Percentiles rank a stretch among this genome's conserved stretches.
phyloP scores from a whole-genome alignment of 2,113 vertebrate species.

The Apus apus region DNA sequence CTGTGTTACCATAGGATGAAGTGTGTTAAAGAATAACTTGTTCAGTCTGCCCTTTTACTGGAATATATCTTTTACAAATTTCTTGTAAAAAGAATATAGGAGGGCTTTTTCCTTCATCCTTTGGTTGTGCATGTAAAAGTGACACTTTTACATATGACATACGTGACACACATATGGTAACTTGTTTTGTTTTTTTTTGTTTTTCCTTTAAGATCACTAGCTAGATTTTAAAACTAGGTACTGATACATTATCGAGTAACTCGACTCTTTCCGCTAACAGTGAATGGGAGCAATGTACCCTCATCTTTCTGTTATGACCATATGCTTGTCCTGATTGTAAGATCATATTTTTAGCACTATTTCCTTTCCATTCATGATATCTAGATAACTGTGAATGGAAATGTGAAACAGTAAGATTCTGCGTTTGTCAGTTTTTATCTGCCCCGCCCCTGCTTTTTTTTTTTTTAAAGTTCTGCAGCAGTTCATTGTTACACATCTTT shows the following conservation, averaged over 20 bases:
- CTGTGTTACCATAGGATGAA: conserved; percentile 55
- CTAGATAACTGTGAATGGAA: conserved; percentile 42
- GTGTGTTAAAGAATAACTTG: not conserved
- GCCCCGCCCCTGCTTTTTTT: not conserved
- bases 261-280: not conserved
- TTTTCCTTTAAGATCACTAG: not conserved
- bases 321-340: conserved; percentile 2
- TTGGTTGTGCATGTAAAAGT: not conserved
- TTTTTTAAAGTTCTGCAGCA: not conserved
- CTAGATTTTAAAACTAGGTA: not conserved
- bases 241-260: not conserved
- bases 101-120: not conserved
- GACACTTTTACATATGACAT: not conserved
- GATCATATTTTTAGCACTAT: conserved; percentile 3
- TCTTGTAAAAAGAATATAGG: not conserved
- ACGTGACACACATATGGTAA: not conserved
- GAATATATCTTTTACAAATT: not conserved
- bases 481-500: not conserved
- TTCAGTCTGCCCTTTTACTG: not conserved
- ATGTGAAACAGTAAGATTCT: conserved; percentile 37
- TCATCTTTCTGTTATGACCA: conserved; percentile 33
- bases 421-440: not conserved
- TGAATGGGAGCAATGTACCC: not conserved
- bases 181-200: too few species aligned
- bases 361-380: conserved; percentile 47